Percentiles rank a stretch among this genome's conserved stretches.
These are phyloP conservation scores for Mustela lutreola DNA, from an alignment of 2,113 vertebrate genomes.

Conservation along the genomic window DNA sequence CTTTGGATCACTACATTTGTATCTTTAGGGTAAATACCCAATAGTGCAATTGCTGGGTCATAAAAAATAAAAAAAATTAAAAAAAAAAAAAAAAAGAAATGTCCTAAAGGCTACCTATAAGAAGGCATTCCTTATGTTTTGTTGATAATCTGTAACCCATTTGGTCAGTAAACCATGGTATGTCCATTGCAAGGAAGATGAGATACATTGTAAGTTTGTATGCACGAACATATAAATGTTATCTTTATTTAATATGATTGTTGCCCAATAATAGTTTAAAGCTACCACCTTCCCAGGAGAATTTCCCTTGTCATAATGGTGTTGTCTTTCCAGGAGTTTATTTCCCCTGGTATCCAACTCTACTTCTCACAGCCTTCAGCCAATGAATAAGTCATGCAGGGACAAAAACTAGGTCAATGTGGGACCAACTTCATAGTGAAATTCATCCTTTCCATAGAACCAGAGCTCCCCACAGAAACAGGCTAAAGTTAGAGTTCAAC, in stretches of 20 bases:
- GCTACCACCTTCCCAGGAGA: background rate
- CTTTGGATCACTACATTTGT: too few relatives aligned
- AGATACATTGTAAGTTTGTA: background rate
- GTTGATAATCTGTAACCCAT: background rate
- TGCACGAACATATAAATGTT: too few relatives aligned
- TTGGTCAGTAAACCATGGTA: background rate
- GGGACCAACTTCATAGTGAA: background rate
- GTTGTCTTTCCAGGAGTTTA: background rate
- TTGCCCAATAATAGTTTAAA: background rate
- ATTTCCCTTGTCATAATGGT: background rate
- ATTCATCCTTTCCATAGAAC: background rate
- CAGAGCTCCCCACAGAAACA: background rate
- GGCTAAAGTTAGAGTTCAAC: background rate
- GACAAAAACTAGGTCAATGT: background rate
- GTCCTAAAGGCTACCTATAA: background rate
- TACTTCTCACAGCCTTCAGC: background rate
- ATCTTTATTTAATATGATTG: background rate
- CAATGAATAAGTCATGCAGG: background rate
- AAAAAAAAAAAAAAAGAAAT: too few relatives aligned
- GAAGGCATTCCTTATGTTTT: background rate
- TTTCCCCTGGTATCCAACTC: background rate
- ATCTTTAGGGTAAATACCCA: too few relatives aligned
- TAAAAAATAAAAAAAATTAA: too few relatives aligned
- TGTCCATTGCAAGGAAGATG: background rate
- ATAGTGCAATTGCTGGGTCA: too few relatives aligned